Evolutionary conservation across 2,888 invertebrate species (phyloP), one percentile per base, ranked within the genome.

Genomic region (Athetis lepigone): DNA sequence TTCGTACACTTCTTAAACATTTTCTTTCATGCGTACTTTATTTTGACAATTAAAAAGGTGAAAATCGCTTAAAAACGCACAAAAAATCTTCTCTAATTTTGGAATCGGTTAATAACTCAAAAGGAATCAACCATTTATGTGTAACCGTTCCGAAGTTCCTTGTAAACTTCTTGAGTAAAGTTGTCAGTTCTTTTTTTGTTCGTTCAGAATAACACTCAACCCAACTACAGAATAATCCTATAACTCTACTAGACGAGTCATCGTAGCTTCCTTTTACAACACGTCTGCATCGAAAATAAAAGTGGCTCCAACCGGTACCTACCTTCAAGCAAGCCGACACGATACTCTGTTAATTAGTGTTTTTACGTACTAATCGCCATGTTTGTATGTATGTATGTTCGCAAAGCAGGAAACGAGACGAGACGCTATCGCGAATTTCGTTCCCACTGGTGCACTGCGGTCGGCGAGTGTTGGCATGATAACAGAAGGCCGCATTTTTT

Each of bases 341-440:
- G 75, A 80, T 81, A 83, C 70, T 63, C 64, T 51, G 72, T 79
- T 89, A 89, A 89, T 90, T 88, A 87, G 77, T 78, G 84, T 88
- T 88, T 89, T 89, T 86, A 80, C 75, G 64, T 69, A 59, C 47
- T 75, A 79, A 76, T 80, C 62, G 70, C 49, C 37, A 36, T 52
- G 37, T 74, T 69, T 75, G 72, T 69, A 68, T 71, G 70, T 76
- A 73, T 74, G 60, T 68, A 60, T 56, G 40, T 65, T 64, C 39
- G 52, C 65, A 70, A 77, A 89, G 86, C 89, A 90, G 89, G 90
- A 90, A 90, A 84, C 81, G 79, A 79, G 82, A 81, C 83, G 86
- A 87, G 85, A 83, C 81, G 80, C 84, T 90, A 88, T 89, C 88
- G 85, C 80, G 81, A 87, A 88, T 84, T 90, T 88, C 84, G 80